Conservation (phyloP, 1,140 invertebrate species). For the Heliconius eleuchia region DNA sequence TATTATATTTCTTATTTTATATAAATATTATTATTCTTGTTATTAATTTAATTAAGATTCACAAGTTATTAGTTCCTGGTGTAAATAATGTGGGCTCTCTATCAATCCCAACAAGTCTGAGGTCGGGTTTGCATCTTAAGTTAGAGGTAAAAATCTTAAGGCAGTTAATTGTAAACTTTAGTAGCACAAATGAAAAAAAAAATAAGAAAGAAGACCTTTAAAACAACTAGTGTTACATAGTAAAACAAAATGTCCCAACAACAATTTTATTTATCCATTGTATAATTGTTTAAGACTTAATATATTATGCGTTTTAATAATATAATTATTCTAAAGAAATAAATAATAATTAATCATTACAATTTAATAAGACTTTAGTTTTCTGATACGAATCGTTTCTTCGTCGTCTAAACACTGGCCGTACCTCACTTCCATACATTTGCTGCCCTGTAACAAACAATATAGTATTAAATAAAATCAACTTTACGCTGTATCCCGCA, state of each 20-base stretch:
- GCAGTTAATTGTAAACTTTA: no score
- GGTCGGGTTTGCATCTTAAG: no score
- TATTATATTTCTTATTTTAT: no score
- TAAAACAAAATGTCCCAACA: not conserved
- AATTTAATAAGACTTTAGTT: constrained; percentile 46
- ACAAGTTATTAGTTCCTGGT: no score
- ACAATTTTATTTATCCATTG: not conserved
- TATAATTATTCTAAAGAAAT: constrained; percentile 13
- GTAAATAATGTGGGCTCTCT: no score
- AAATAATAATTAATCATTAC: constrained; percentile 20
- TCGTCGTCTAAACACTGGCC: constrained; percentile 74
- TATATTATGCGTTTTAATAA: not conserved
- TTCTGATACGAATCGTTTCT: constrained; percentile 58
- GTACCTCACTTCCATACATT: constrained; percentile 79
- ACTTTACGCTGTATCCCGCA: no score
- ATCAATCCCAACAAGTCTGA: no score
- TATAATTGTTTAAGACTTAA: constrained; percentile 22
- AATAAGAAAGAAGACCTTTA: no score
- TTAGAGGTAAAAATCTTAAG: no score
- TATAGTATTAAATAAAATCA: not conserved
- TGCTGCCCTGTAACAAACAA: constrained; percentile 74
- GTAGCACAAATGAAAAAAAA: no score
- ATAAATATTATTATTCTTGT: no score
- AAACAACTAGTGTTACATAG: not conserved
- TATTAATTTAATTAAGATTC: no score